phyloP scores from a whole-genome alignment of 1,140 invertebrate species.

The Yoshiicerus persimilis region DNA sequence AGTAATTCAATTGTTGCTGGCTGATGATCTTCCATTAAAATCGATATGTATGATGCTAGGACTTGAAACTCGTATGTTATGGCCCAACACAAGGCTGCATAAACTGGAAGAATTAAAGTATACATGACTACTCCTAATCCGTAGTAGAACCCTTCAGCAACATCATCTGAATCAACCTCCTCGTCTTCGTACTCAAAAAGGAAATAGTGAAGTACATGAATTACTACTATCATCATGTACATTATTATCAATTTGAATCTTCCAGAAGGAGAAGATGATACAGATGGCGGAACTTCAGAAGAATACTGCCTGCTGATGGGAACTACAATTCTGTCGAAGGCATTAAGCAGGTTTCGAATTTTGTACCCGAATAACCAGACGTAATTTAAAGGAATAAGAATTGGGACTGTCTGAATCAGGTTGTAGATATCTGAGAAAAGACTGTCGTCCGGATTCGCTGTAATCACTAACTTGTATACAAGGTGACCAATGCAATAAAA shows the following conservation, averaged over 20 bases:
- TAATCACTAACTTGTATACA: slow-evolving; percentile 23
- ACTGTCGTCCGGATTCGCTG: background rate
- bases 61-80: background rate
- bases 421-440: background rate
- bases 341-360: background rate
- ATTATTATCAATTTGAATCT: background rate
- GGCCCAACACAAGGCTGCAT: slow-evolving; percentile 27
- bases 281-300: background rate
- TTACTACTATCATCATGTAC: background rate
- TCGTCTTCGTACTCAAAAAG: background rate
- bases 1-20: background rate
- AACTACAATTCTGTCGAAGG: background rate
- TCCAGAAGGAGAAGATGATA: background rate
- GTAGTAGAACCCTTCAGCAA: background rate
- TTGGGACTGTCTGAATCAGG: background rate
- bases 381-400: slow-evolving; percentile 29
- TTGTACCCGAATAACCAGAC: slow-evolving; percentile 33
- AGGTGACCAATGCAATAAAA: background rate
- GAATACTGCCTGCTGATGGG: background rate
- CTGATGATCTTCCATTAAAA: background rate
- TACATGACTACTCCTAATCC: background rate
- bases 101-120: slow-evolving; percentile 23
- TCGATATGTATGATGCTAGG: background rate
- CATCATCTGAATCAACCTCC: background rate
- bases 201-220: background rate